Percentiles rank a stretch among this genome's conserved stretches.
These are phyloP conservation scores for Heliconius nattereri DNA, from an alignment of 1,140 invertebrate species.

Conservation along the genomic window DNA sequence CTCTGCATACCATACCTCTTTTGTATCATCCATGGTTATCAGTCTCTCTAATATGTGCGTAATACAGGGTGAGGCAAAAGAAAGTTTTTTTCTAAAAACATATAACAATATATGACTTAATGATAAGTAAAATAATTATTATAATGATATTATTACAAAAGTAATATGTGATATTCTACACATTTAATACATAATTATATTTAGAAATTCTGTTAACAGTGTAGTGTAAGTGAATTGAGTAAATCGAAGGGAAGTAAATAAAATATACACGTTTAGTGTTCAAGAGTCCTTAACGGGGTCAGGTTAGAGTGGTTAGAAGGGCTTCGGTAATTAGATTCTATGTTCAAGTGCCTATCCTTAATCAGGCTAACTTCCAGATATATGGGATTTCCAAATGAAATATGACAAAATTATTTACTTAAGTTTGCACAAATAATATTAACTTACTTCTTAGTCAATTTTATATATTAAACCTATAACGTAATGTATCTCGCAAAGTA, in stretches of 20 bases:
- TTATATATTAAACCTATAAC: too few relatives aligned
- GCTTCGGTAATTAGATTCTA: slow-evolving; percentile 25
- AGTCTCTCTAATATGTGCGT: too few relatives aligned
- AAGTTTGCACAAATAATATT: background rate
- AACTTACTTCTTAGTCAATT: too few relatives aligned
- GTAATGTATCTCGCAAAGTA: too few relatives aligned
- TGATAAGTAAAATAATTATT: too few relatives aligned
- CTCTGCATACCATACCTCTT: too few relatives aligned
- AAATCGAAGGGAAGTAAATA: slow-evolving; percentile 6
- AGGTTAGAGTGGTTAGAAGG: slow-evolving; percentile 17
- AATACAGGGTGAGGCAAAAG: too few relatives aligned
- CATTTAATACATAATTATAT: background rate
- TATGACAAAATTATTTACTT: background rate
- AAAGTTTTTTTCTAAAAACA: too few relatives aligned
- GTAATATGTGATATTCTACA: too few relatives aligned
- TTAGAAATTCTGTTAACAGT: background rate
- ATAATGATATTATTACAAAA: too few relatives aligned
- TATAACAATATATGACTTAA: too few relatives aligned
- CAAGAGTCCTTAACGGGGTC: slow-evolving; percentile 18
- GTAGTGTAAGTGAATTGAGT: background rate
- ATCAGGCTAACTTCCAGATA: slow-evolving; percentile 13
- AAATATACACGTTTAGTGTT: slow-evolving; percentile 25
- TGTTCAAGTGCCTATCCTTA: slow-evolving; percentile 8
- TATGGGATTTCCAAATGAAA: background rate
- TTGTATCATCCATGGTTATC: too few relatives aligned